Percentiles rank a stretch among this genome's conserved stretches.
phyloP scores from a whole-genome alignment of 2,797 vertebrate species.

The Chaetophractus vellerosus region DNA sequence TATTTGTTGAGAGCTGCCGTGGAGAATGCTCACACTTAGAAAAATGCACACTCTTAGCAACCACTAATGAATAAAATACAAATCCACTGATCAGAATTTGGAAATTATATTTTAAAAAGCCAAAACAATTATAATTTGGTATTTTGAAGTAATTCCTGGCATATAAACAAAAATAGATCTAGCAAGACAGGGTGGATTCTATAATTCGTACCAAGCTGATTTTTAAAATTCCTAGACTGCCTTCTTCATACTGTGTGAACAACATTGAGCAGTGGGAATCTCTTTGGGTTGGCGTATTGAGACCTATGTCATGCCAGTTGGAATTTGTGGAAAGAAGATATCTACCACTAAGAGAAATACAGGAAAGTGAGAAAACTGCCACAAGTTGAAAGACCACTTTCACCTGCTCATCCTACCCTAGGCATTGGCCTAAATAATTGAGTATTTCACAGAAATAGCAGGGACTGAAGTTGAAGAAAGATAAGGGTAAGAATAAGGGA shows the following conservation, averaged over 20 bases:
- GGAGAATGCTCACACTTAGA: slow-evolving; percentile 75
- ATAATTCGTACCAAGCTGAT: slow-evolving; percentile 20
- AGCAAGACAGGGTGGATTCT: slow-evolving; percentile 47
- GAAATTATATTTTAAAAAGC: background rate
- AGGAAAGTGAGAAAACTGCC: background rate
- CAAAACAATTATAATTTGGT: background rate
- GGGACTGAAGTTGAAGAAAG: background rate
- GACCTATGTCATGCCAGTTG: background rate
- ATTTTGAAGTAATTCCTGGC: slow-evolving; percentile 54
- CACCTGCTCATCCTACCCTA: background rate
- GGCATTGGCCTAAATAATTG: background rate
- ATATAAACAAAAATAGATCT: slow-evolving; percentile 33
- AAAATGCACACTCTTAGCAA: slow-evolving; percentile 77
- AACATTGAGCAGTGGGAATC: slow-evolving; percentile 33
- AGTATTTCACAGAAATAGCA: background rate
- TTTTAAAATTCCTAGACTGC: background rate
- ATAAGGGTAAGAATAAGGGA: background rate
- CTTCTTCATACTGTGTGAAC: background rate
- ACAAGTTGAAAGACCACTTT: background rate
- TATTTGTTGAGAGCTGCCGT: slow-evolving; percentile 79
- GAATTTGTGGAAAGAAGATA: slow-evolving; percentile 33
- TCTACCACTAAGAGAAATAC: background rate
- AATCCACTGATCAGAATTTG: slow-evolving; percentile 62
- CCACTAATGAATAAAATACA: slow-evolving; percentile 70
- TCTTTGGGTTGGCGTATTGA: background rate